Percentiles rank a stretch among this genome's conserved stretches.
phyloP scores from a whole-genome alignment of 1,140 invertebrate genomes.

The Ditylenchus dipsaci region DNA sequence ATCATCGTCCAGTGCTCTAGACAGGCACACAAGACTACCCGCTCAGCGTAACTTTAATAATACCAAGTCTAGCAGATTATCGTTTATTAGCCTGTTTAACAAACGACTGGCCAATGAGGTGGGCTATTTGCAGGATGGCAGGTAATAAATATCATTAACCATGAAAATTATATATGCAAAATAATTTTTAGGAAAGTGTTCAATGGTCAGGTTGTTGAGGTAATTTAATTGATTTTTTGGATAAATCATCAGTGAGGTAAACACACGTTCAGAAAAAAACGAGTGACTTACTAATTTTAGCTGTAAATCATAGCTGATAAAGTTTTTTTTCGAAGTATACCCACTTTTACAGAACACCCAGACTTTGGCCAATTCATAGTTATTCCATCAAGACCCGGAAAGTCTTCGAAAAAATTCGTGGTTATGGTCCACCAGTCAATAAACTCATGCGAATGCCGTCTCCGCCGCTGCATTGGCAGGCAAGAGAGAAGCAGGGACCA shows the following conservation, averaged over 20 bases:
- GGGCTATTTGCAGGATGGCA: constrained; percentile 7
- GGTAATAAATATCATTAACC: too few species aligned
- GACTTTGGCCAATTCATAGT: too few species aligned
- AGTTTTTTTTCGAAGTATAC: too few species aligned
- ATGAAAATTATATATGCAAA: constrained; percentile 3
- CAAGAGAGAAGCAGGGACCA: too few species aligned
- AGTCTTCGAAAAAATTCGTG: too few species aligned
- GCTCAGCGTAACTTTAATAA: background rate
- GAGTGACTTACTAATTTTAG: background rate
- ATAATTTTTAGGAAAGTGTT: constrained; percentile 12
- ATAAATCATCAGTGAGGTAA: background rate
- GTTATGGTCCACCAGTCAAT: too few species aligned
- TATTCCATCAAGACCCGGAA: too few species aligned
- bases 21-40: background rate
- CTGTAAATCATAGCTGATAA: too few species aligned
- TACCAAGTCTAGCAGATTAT: background rate
- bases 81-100: background rate
- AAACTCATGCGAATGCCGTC: too few species aligned
- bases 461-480: too few species aligned
- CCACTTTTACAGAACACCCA: too few species aligned
- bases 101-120: background rate
- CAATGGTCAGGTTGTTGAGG: constrained; percentile 25
- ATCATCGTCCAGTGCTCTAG: background rate
- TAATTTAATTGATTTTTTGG: background rate
- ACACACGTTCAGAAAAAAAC: background rate